A percentile compares a stretch with the other conserved stretches of the same genome.
phyloP scores from a whole-genome alignment of 2,113 vertebrate species.

The Alethe diademata region DNA sequence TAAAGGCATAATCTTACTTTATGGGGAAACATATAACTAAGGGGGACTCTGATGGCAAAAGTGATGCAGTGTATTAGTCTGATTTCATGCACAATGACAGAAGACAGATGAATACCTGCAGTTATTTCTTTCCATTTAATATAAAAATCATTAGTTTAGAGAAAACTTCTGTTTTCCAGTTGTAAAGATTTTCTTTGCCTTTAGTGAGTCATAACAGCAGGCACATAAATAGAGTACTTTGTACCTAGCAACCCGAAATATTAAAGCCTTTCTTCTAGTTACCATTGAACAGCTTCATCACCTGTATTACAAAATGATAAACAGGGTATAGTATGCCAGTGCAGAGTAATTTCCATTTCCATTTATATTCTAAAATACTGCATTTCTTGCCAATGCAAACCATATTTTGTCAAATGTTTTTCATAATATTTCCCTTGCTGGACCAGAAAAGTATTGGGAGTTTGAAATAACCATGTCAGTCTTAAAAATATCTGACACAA shows the following conservation, averaged over 20 bases:
- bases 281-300: conserved; percentile 42
- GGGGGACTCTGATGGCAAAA: not conserved
- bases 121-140: conserved; percentile 4
- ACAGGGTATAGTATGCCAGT: conserved; percentile 1
- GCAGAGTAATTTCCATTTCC: conserved; percentile 41
- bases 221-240: conserved; percentile 11
- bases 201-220: conserved; percentile 35
- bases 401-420: not conserved
- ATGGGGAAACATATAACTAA: not conserved
- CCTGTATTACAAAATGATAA: conserved; percentile 45
- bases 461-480: not conserved
- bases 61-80: not conserved
- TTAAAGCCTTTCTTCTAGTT: conserved; percentile 35
- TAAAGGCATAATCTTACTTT: not conserved
- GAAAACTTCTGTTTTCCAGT: not conserved
- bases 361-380: conserved; percentile 46
- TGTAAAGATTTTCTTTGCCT: not conserved
- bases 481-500: conserved; percentile 38
- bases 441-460: not conserved
- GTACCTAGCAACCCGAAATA: not conserved
- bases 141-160: not conserved
- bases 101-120: not conserved
- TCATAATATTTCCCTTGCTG: conserved; percentile 4
- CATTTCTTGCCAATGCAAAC: conserved; percentile 22
- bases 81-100: not conserved